Base-by-base conservation (phyloP, 2,797 vertebrate genomes). In the Miichthys miiuy region DNA sequence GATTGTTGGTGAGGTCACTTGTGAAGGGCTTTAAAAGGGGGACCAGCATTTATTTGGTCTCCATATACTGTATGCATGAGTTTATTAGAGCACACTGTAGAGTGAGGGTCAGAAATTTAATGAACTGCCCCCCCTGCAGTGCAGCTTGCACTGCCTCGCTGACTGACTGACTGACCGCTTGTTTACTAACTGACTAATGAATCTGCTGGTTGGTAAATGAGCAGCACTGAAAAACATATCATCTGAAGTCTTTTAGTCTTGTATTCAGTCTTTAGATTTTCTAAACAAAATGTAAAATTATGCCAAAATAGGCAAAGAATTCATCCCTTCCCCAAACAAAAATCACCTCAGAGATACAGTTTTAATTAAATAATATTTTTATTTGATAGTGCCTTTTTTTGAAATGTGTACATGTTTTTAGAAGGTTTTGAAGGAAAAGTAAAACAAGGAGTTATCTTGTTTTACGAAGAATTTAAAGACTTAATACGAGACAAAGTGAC, bases 141-240 rank as follows among this genome's bases (percentile, higher is more conserved):
- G 56, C 67, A 65, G 70, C 67, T 30, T 79, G 44, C 50, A 79
- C 72, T 48, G 73, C 68, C 74, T 76, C 12, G 72, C 66, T 74
- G 21, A 75, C 69, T 74, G 21, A 75, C 66, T 74, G 21, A 72
- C 69, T 74, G 21, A 75, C 55, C 25, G 75, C 77, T 72, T 66
- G 61, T 34, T 76, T 69, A 73, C 52, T 66, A 21, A 72, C 61
- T 55, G n/a, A 74, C 27, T 71, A 3, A 77, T 34, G 46, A 38
- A 63, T 80, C 68, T 44, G 48, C 61, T 62, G 57, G 50, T 83
- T 80, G 25, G 44, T 83, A 21, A 84, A 79, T 55, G 46, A 82
- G 72, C 64, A 72, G 60, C 82, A 79, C 72, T 72, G 56, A n/a
- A 73, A 79, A 84, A 57, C 70, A 34, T 51, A n/a, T 62, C 42